Conservation (phyloP, 2,888 invertebrate species). For the Eudasyphora cyanicolor region DNA sequence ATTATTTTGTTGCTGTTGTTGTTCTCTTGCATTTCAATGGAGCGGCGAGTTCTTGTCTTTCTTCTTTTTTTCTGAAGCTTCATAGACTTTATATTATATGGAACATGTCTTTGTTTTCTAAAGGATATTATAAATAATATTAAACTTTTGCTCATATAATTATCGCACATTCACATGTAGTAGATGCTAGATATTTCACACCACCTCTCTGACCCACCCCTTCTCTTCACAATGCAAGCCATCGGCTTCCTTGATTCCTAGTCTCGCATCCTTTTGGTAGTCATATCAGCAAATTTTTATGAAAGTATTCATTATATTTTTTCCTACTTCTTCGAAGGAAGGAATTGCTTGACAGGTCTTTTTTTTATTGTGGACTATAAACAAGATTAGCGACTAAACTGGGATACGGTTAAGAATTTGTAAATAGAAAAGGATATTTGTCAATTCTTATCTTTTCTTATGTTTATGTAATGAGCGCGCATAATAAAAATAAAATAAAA, state of each 20-base stretch:
- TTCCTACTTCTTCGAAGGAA: constrained; percentile 22
- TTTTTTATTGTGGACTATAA: constrained; percentile 59
- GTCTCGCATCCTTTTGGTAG: constrained; percentile 7
- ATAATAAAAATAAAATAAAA: constrained; percentile 30
- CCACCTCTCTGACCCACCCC: background rate
- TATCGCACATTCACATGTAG: constrained; percentile 59
- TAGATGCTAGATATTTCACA: constrained; percentile 33
- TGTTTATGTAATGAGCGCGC: background rate
- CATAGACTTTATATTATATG: constrained; percentile 49
- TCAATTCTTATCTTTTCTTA: constrained; percentile 31
- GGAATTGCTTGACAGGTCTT: constrained; percentile 39
- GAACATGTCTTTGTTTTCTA: constrained; percentile 53
- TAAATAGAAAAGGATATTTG: constrained; percentile 27
- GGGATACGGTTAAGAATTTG: constrained; percentile 4
- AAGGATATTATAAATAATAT: constrained; percentile 64
- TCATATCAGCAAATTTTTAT: constrained; percentile 59
- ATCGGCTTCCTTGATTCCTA: background rate
- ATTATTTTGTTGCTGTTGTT: constrained; percentile 34
- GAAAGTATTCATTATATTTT: constrained; percentile 48
- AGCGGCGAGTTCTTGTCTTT: background rate
- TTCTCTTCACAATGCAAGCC: too few relatives aligned
- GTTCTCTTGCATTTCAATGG: constrained; percentile 1
- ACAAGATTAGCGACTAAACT: constrained; percentile 51
- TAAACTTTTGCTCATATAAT: constrained; percentile 62
- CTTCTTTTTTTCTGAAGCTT: constrained; percentile 43